phyloP scores from a whole-genome alignment of 2,888 invertebrate species.

The Julus scandinavius region DNA sequence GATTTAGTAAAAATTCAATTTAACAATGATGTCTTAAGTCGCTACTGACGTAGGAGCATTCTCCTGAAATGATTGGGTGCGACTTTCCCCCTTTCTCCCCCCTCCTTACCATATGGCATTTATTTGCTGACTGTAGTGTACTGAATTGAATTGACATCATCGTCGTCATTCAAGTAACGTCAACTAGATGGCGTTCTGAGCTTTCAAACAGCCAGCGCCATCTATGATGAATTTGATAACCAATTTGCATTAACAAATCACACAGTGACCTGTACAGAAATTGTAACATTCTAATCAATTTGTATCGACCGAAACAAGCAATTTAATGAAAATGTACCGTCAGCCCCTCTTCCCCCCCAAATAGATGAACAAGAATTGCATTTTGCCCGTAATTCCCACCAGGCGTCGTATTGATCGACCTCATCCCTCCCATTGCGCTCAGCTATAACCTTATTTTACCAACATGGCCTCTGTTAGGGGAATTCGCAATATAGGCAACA shows the following conservation, averaged over 20 bases:
- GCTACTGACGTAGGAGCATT: no score
- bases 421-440: neutral
- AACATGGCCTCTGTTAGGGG: neutral
- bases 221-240: neutral
- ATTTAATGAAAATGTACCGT: neutral
- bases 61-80: no score
- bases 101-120: no score
- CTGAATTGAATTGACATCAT: no score
- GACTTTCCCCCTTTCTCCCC: no score
- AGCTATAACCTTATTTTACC: slow-evolving; percentile 10
- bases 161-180: neutral
- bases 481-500: slow-evolving; percentile 17
- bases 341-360: neutral
- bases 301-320: neutral
- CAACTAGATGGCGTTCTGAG: neutral
- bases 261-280: neutral
- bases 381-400: slow-evolving; percentile 1
- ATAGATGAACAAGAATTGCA: neutral
- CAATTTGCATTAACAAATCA: neutral
- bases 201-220: neutral
- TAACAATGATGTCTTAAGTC: no score
- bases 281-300: neutral
- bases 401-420: slow-evolving; percentile 22
- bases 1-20: no score
- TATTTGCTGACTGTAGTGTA: no score